phyloP scores from a whole-genome alignment of 2,888 invertebrate genomes.

The Erebia epiphron region DNA sequence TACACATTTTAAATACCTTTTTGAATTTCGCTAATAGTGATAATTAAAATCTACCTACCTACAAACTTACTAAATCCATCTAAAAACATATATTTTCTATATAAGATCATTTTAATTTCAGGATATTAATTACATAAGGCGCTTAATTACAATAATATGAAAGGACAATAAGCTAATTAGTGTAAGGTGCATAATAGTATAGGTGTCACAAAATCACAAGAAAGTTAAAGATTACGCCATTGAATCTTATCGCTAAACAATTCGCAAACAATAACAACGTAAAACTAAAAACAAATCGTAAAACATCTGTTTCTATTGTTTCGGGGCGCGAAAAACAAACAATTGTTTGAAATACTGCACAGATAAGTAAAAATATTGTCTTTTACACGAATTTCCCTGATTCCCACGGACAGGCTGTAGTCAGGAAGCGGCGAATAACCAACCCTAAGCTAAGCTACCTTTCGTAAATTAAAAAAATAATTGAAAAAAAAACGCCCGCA shows the following conservation, averaged over 20 bases:
- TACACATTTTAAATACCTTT: too few relatives aligned
- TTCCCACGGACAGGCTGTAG: constrained; percentile 53
- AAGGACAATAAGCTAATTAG: too few relatives aligned
- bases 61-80: too few relatives aligned
- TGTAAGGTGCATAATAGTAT: not conserved
- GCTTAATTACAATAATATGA: too few relatives aligned
- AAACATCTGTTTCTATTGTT: constrained; percentile 37
- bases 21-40: too few relatives aligned
- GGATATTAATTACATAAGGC: too few relatives aligned
- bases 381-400: constrained; percentile 35
- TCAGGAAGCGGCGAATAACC: constrained; percentile 52
- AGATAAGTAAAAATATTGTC: constrained; percentile 33
- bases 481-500: constrained; percentile 66
- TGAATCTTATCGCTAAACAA: not conserved
- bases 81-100: too few relatives aligned
- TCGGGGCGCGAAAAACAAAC: constrained; percentile 43
- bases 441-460: constrained; percentile 51
- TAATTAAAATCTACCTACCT: too few relatives aligned
- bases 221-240: not conserved
- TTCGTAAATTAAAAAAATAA: constrained; percentile 40
- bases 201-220: not conserved
- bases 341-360: constrained; percentile 22
- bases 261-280: not conserved
- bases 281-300: constrained; percentile 26
- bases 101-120: too few relatives aligned